Evolutionary conservation across 2,888 invertebrate species (phyloP).

Genomic region (Andrena haemorrhoa): DNA sequence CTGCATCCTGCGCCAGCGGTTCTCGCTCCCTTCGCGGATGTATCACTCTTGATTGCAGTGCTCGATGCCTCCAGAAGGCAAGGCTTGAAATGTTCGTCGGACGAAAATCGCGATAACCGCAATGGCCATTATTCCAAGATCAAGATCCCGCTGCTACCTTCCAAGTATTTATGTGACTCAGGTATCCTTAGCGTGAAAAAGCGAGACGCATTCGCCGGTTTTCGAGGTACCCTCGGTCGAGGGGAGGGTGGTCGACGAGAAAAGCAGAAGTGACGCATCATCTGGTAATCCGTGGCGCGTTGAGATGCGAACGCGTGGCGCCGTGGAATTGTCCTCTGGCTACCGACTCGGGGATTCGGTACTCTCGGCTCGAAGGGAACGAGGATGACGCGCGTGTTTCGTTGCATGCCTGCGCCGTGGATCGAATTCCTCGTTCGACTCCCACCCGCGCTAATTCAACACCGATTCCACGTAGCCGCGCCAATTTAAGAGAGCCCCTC

Average conservation of each 20-base stretch:
- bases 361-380: slow-evolving; percentile 30
- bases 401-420: slow-evolving; percentile 8
- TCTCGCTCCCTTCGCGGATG: neutral
- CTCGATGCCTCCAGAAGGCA: too few species aligned
- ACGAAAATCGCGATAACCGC: too few species aligned
- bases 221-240: neutral
- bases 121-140: too few species aligned
- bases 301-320: slow-evolving; percentile 55
- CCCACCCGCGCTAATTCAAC: neutral
- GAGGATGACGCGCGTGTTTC: slow-evolving; percentile 35
- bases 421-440: neutral
- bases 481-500: too few species aligned
- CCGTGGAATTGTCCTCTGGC: slow-evolving; percentile 46
- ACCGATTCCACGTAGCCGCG: neutral
- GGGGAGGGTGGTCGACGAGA: slow-evolving; percentile 11
- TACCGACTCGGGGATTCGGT: slow-evolving; percentile 13
- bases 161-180: neutral
- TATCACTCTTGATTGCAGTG: neutral
- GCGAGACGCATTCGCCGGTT: neutral
- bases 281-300: slow-evolving; percentile 50
- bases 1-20: slow-evolving; percentile 22
- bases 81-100: too few species aligned
- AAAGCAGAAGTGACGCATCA: slow-evolving; percentile 61
- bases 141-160: too few species aligned
- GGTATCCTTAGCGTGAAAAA: neutral